Base-by-base conservation (phyloP, 2,797 vertebrate genomes). In the Pangasius krempfi region DNA sequence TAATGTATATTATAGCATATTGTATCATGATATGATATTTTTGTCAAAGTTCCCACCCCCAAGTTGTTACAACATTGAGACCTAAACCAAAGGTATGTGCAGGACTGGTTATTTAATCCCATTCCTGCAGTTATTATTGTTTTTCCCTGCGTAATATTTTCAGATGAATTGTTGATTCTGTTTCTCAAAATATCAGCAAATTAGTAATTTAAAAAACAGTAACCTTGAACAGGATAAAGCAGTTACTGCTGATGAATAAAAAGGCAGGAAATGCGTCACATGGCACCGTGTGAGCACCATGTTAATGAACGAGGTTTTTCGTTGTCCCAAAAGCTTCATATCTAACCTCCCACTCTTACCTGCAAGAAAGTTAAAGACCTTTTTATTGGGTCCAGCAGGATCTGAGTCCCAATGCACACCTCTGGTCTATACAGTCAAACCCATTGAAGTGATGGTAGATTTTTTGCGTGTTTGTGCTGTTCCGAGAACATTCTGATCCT, bases 401-500 rank as follows among this genome's bases (percentile, higher is more conserved):
- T 68, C 83, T 58, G 33, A 56, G 37, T 30, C 22, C 33, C 7
- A 73, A 25, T 56, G 30, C 68, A 58, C 84, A 58, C 33, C 52
- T 73, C 70, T 58, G 70, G 16, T 58, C 54, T 75, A 18, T 27
- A 56, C 10, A 58, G 40, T 37, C 52, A 76, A 78, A 37, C 52
- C 33, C 25, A 30, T 27, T 27, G n/a, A 66, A 54, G n/a, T 27
- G 12, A 40, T 16, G 30, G 84, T 40, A 68, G 18, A 3, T 68
- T 30, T 50, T 64, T 37, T 81, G 47, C 30, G 27, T 40, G n/a
- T 62, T 44, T 56, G 14, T 13, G 3, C 56, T 83, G 85, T 52
- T 62, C 84, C 30, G 54, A 60, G 84, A 86, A 76, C 76, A 82
- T 79, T 37, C n/a, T 16, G n/a, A 27, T n/a, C 40, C 13, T n/a